phyloP scores from a whole-genome alignment of 37 sponge, comb jelly and placozoan genomes.

The Oscarella lobularis region DNA sequence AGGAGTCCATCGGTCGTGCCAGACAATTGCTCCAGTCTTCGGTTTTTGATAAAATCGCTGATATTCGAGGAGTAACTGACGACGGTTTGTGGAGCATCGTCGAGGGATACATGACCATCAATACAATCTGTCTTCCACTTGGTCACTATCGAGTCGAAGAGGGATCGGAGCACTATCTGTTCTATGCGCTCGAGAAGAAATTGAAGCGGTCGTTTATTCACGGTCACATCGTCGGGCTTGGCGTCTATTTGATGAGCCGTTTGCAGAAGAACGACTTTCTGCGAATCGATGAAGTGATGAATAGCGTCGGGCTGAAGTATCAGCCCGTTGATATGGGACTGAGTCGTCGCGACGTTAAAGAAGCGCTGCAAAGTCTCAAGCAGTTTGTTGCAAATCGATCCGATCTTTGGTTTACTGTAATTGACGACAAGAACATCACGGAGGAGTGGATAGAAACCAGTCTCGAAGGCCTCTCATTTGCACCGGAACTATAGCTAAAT shows the following conservation, averaged over 20 bases:
- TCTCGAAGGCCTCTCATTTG: too few species aligned
- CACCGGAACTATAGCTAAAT: too few species aligned
- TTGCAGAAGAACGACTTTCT: slow-evolving; percentile 2
- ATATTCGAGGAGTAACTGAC: not conserved
- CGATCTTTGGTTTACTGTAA: not conserved
- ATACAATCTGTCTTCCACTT: slow-evolving; percentile 9
- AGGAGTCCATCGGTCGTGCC: not conserved
- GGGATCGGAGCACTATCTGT: slow-evolving; percentile 14
- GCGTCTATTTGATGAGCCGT: slow-evolving; percentile 11
- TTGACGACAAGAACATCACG: not conserved
- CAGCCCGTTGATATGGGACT: slow-evolving; percentile 5
- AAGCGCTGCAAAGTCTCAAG: not conserved
- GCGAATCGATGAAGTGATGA: not conserved
- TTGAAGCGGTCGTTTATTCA: slow-evolving; percentile 3
- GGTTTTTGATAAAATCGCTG: not conserved
- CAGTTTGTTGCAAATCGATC: not conserved
- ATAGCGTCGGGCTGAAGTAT: slow-evolving; percentile 7
- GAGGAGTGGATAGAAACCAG: not conserved
- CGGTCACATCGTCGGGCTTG: slow-evolving; percentile 16
- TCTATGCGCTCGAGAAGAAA: slow-evolving; percentile 6
- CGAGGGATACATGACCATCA: slow-evolving; percentile 5
- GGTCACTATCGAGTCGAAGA: slow-evolving; percentile 17
- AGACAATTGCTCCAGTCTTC: not conserved
- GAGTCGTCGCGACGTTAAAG: not conserved
- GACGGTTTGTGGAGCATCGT: slow-evolving; percentile 1